Evolutionary conservation across 2,797 vertebrate species (phyloP).

Genomic region (Cyclura pinguis): DNA sequence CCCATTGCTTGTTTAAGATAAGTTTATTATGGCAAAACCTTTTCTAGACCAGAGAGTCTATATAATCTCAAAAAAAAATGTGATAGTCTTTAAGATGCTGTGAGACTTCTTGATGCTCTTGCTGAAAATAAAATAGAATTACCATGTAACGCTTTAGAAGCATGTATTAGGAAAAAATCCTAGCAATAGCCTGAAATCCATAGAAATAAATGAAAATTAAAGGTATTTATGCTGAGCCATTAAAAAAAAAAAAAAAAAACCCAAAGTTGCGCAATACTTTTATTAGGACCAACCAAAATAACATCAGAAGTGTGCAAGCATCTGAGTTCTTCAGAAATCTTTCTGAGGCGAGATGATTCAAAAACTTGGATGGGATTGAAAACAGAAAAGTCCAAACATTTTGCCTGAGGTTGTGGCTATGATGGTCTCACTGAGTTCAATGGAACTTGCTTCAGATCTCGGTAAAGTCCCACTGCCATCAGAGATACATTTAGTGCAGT

Average conservation of each 20-base stretch:
- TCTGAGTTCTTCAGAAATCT: neutral
- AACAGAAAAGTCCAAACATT: neutral
- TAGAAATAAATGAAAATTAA: neutral
- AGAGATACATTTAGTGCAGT: too few relatives aligned
- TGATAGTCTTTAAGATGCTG: neutral
- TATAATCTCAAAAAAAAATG: neutral
- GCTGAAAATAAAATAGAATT: neutral
- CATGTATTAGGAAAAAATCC: neutral
- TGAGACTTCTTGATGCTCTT: neutral
- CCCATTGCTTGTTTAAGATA: too few relatives aligned
- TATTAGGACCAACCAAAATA: neutral
- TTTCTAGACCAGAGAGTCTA: neutral
- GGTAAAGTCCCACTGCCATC: too few relatives aligned
- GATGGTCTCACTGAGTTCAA: too few relatives aligned
- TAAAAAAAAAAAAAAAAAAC: too few relatives aligned
- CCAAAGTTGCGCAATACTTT: too few relatives aligned
- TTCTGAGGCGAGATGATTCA: neutral
- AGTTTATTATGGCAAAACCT: neutral
- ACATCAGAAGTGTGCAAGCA: neutral
- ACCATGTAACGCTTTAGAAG: neutral
- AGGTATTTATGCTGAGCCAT: neutral
- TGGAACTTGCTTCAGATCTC: too few relatives aligned
- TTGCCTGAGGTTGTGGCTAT: neutral
- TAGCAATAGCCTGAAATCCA: neutral
- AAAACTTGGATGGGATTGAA: neutral